These are phyloP conservation scores for Hypomesus transpacificus DNA, from an alignment of 2,113 vertebrate species.

Conservation along the genomic window DNA sequence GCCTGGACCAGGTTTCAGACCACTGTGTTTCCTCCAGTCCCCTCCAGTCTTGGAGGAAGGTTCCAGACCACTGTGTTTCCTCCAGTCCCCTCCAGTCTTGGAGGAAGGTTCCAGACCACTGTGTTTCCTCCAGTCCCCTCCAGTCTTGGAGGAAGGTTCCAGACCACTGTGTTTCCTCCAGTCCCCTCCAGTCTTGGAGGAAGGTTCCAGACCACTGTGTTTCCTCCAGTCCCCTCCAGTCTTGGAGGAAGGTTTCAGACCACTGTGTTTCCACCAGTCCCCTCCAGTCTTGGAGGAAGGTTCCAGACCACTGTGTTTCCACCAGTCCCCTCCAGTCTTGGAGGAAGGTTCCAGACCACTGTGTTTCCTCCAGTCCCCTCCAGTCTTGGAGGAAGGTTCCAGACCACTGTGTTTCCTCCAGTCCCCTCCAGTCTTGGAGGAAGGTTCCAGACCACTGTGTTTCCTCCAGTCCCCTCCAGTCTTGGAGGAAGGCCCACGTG, in stretches of 20 bases:
- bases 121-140: too few species aligned
- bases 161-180: too few species aligned
- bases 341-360: constrained; percentile 46
- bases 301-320: constrained; percentile 20
- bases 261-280: neutral
- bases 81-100: too few species aligned
- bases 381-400: constrained; percentile 52
- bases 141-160: too few species aligned
- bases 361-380: constrained; percentile 32
- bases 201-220: too few species aligned
- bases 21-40: neutral
- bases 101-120: too few species aligned
- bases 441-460: constrained; percentile 27
- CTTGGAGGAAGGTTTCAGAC: constrained; percentile 11
- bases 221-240: too few species aligned
- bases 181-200: too few species aligned
- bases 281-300: too few species aligned
- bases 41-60: too few species aligned
- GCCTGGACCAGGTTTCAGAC: constrained; percentile 10
- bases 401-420: constrained; percentile 24
- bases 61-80: neutral
- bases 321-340: constrained; percentile 43
- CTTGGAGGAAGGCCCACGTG: constrained; percentile 52
- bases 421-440: constrained; percentile 48
- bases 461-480: constrained; percentile 40